These are phyloP conservation scores for Sesia bembeciformis DNA, from an alignment of 2,888 invertebrate genomes.

Conservation along the genomic window DNA sequence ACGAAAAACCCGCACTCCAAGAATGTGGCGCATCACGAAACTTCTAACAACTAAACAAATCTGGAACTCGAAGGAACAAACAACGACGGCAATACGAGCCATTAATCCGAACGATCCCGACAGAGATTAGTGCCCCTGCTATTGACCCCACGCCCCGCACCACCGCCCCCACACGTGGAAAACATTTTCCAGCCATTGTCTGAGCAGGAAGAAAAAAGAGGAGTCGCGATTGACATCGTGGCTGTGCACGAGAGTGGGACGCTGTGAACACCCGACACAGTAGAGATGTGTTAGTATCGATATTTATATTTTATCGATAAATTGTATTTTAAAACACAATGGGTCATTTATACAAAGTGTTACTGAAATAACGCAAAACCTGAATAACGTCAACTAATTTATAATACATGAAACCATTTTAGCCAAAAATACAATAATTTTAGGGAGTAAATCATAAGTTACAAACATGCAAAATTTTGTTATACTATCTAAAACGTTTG, in stretches of 20 bases:
- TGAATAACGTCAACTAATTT: too few species aligned
- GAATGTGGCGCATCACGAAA: slow-evolving; percentile 38
- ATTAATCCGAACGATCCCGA: slow-evolving; percentile 56
- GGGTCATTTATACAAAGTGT: too few species aligned
- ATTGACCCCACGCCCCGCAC: slow-evolving; percentile 47
- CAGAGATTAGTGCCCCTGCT: slow-evolving; percentile 65
- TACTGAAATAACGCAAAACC: too few species aligned
- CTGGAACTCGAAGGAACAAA: slow-evolving; percentile 51
- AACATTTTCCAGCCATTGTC: slow-evolving; percentile 67
- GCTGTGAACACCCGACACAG: slow-evolving; percentile 1
- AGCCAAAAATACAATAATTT: too few species aligned
- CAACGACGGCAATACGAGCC: slow-evolving; percentile 64
- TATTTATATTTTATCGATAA: too few species aligned
- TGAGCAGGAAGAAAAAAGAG: slow-evolving; percentile 56
- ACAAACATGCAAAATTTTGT: too few species aligned
- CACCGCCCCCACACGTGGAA: slow-evolving; percentile 45
- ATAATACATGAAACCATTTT: too few species aligned
- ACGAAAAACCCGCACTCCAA: too few species aligned
- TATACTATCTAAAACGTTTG: too few species aligned
- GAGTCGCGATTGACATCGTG: slow-evolving; percentile 57
- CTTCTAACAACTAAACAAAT: slow-evolving; percentile 46
- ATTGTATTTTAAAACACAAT: too few species aligned
- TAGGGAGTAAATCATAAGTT: too few species aligned
- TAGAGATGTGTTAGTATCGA: too few species aligned
- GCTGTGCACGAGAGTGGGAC: slow-evolving; percentile 20